phyloP scores from a whole-genome alignment of 2,888 invertebrate genomes.

The Drosophila recens region DNA sequence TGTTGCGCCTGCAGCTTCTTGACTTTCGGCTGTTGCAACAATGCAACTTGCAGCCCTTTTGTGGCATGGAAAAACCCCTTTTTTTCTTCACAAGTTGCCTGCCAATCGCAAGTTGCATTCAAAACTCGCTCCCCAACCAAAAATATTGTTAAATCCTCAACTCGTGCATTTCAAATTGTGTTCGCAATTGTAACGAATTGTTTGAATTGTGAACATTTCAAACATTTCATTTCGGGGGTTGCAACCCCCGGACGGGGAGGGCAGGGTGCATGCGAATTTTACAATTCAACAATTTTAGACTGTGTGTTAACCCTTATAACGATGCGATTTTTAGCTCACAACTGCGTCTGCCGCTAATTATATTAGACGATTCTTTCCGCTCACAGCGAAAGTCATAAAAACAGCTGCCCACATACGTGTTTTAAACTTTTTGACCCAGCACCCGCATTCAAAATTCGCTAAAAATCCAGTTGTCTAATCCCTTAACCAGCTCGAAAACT shows the following conservation, averaged over 20 bases:
- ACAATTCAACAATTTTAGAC: conserved; percentile 31
- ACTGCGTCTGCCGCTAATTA: conserved; percentile 64
- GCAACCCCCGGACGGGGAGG: conserved; percentile 16
- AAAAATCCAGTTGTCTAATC: conserved; percentile 30
- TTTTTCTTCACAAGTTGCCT: conserved; percentile 13
- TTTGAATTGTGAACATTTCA: conserved; percentile 15
- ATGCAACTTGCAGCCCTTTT: conserved; percentile 50
- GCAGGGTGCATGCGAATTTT: conserved; percentile 24
- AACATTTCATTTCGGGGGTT: conserved; percentile 9
- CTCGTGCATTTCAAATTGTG: conserved; percentile 71
- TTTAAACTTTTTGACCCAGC: conserved; percentile 31
- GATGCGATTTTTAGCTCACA: conserved; percentile 33
- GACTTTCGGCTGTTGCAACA: conserved; percentile 63
- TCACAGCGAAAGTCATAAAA: conserved; percentile 68
- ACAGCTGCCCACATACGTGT: conserved; percentile 74
- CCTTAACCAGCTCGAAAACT: conserved; percentile 25
- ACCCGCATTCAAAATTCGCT: conserved; percentile 57
- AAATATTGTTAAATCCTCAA: conserved; percentile 51
- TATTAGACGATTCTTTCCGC: conserved; percentile 58
- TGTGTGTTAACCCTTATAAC: conserved; percentile 56
- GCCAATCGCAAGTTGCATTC: conserved; percentile 67
- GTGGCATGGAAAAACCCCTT: conserved; percentile 21
- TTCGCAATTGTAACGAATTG: conserved; percentile 74
- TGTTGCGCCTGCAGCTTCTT: conserved; percentile 68
- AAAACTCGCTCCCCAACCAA: conserved; percentile 13